Base-by-base conservation (phyloP, 2,888 invertebrate species). In the Drosophila borborema region DNA sequence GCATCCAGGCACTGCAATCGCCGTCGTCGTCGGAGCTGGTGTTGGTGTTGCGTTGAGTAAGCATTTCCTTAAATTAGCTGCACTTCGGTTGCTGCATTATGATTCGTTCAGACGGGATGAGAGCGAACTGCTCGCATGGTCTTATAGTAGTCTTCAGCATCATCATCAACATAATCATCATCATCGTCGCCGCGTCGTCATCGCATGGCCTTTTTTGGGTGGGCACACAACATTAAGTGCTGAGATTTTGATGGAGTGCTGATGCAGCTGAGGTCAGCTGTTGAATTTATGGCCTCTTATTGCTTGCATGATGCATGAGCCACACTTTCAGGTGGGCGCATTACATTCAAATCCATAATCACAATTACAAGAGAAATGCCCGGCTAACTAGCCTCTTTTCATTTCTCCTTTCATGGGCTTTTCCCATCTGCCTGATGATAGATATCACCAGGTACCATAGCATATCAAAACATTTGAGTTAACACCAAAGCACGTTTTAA, bases 61-160 rank as follows among this genome's bases (percentile, higher is more conserved):
- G 72, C 82, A 77, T 90, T 86, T 90, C 86, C 90, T 90, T 90
- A 86, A 90, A 86, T 86, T 90, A 86, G 90, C 89, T 74, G 75
- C 81, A 77, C 90, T 86, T 88, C 68, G 81, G 78, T 74, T 86
- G 89, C 81, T 74, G 70, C 79, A 71, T 68, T 69, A 66, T 74
- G 81, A 59, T 68, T 66, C 72, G 55, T n/a, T 28, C 62, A 31
- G 46, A 53, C 43, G 53, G 61, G 41, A 63, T 28, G n/a, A 23
- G 48, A 41, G 40, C 55, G 34, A 56, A 34, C 46, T 46, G 53
- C 9, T 28, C 45, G n/a, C 16, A 53, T 48, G 65, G 76, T 72
- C 73, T 73, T 74, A 71, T 72, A 46, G 56, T 5, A 18, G 51
- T 31, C 18, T 31, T 18, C 49, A 34, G 31, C 55, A 58, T 20